Evolutionary conservation across 2,113 vertebrate species (phyloP), one percentile per base, ranked within the genome.

Genomic region (Lycocorax pyrrhopterus): DNA sequence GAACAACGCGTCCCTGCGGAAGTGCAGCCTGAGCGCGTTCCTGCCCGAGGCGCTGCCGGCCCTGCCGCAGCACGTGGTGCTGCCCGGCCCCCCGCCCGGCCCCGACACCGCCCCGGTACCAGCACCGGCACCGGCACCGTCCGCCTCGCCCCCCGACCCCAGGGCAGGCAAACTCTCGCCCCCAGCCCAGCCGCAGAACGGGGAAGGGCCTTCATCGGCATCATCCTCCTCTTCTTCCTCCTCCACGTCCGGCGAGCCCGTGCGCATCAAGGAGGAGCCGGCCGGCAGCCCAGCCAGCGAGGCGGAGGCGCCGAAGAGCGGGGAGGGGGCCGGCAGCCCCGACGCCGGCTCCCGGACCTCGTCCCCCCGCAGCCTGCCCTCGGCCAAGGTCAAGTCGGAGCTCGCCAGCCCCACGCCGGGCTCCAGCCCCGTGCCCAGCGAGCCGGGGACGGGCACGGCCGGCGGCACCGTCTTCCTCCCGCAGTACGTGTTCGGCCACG

Each of bases 351-450:
- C 98, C 13, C 94, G 97, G 43, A 96, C 96, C 2, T 97, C 98
- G 0, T 99, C 99, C 4, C 98, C 99, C 0, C 98, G 73, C 87
- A 99, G 99, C 97, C 98, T 98, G 3, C 73, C 95, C 2, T 58
- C 95, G 1, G 94, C 97, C 8, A 96, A 96, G 15, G 98, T 99
- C 26, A 99, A 99, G 91, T 96, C 98, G 0, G 99, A 99, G 97
- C 98, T 98, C 1, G 95, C 98, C 55, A 99, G 99, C 94, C 99
- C 99, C 73, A 99, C 98, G 0, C 99, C 99, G 0, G 99, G 98
- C 66, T 99, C 99, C 53, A 99, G 99, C 95, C 99, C 99, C 0
- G 98, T 98, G 27, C 98, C 99, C 29, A 94, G 97, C 9, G 99
- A 98, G 76, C 96, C 97, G 0, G 98, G 97, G 7, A 84, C 98